Evolutionary conservation across 1,140 invertebrate species (phyloP).

Genomic region (Drosophila virilis): DNA sequence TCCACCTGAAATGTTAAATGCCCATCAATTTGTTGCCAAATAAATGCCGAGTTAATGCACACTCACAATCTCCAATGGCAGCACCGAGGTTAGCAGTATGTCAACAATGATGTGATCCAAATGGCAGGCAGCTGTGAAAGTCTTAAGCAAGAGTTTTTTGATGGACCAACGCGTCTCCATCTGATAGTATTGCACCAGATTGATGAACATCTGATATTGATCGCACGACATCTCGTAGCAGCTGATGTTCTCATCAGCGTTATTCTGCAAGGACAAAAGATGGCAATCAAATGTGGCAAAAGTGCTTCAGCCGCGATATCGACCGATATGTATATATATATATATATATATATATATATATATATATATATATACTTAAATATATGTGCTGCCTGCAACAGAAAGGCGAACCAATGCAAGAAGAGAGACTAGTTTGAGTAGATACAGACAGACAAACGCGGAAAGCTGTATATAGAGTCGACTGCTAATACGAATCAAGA

Average conservation of each 20-base stretch:
- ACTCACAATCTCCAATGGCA: slow-evolving; percentile 94
- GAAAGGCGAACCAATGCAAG: too few species aligned
- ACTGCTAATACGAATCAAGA: too few species aligned
- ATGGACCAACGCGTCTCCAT: slow-evolving; percentile 95
- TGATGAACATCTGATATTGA: slow-evolving; percentile 90
- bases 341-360: too few species aligned
- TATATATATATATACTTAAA: too few species aligned
- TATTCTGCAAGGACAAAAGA: slow-evolving; percentile 86
- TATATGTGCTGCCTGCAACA: too few species aligned
- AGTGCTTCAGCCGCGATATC: too few species aligned
- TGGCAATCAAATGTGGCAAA: not conserved
- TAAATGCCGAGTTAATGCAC: too few species aligned
- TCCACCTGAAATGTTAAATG: slow-evolving; percentile 61
- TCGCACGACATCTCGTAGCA: slow-evolving; percentile 91
- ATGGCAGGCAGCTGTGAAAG: slow-evolving; percentile 94
- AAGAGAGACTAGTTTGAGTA: too few species aligned
- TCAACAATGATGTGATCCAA: slow-evolving; percentile 91
- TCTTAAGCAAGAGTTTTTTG: slow-evolving; percentile 91
- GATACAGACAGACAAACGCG: too few species aligned
- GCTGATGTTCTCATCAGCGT: slow-evolving; percentile 92
- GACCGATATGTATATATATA: too few species aligned
- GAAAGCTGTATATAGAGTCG: too few species aligned
- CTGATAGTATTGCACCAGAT: slow-evolving; percentile 95
- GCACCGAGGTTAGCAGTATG: slow-evolving; percentile 92
- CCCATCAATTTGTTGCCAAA: not conserved